phyloP scores from a whole-genome alignment of 2,113 vertebrate species.

The Bubo bubo region DNA sequence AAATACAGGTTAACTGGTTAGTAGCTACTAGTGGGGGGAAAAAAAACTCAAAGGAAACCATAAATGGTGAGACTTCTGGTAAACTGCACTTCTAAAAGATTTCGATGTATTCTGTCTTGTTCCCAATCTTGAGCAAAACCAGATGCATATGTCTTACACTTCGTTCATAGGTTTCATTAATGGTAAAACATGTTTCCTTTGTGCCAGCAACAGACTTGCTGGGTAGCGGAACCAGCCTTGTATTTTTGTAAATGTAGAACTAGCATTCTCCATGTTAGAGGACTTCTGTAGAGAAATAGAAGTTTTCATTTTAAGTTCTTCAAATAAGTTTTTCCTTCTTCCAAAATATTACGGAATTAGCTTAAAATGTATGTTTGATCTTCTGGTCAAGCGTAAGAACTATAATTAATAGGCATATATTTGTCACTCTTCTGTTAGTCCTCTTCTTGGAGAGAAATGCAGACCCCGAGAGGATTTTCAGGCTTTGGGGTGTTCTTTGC shows the following conservation, averaged over 20 bases:
- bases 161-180: background rate
- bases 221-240: background rate
- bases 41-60: background rate
- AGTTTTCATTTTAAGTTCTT: background rate
- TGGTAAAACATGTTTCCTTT: background rate
- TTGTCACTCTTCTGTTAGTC: background rate
- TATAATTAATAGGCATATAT: background rate
- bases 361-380: background rate
- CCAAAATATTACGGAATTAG: fast-evolving
- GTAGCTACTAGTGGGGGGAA: background rate
- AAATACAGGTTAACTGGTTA: background rate
- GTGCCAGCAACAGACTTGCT: background rate
- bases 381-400: background rate
- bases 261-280: background rate
- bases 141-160: fast-evolving
- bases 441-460: background rate
- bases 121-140: background rate
- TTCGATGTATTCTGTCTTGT: background rate
- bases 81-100: background rate
- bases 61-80: background rate
- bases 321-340: background rate
- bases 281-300: background rate
- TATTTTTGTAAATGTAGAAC: background rate
- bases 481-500: background rate
- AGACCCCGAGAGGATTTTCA: background rate